Conservation (phyloP, 1,140 invertebrate genomes). For the Archegozetes longisetosus region DNA sequence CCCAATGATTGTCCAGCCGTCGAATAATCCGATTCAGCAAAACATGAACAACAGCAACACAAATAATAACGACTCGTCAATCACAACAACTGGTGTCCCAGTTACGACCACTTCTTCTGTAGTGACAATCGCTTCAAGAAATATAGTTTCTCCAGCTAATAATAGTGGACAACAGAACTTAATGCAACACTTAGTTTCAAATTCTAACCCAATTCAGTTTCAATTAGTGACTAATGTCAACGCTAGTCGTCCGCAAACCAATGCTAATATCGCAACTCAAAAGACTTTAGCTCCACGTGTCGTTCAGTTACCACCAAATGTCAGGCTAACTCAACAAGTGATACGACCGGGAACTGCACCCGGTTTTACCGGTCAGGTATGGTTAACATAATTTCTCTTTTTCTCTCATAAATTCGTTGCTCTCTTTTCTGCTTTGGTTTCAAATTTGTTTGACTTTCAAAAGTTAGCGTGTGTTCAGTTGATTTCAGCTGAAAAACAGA, state of each 20-base stretch:
- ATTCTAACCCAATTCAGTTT: slow-evolving; percentile 7
- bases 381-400: no score
- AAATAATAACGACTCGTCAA: no score
- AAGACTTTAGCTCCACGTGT: slow-evolving; percentile 17
- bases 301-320: slow-evolving; percentile 14
- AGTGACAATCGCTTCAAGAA: not conserved
- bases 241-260: not conserved
- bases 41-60: not conserved
- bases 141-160: not conserved
- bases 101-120: not conserved
- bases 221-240: not conserved
- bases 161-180: slow-evolving; percentile 7
- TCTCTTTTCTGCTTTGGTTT: not conserved
- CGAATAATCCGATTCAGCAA: not conserved
- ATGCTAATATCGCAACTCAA: not conserved
- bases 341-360: slow-evolving; percentile 13
- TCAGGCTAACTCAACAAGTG: slow-evolving; percentile 16
- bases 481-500: no score
- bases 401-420: not conserved
- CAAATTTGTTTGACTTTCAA: not conserved
- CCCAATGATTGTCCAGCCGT: not conserved
- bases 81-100: no score
- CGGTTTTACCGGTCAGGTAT: not conserved
- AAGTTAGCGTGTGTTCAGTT: no score
- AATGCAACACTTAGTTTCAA: slow-evolving; percentile 15